A percentile compares a stretch with the other conserved stretches of the same genome.
Conservation (phyloP, 2,797 vertebrate genomes). For the Falco novaeseelandiae region DNA sequence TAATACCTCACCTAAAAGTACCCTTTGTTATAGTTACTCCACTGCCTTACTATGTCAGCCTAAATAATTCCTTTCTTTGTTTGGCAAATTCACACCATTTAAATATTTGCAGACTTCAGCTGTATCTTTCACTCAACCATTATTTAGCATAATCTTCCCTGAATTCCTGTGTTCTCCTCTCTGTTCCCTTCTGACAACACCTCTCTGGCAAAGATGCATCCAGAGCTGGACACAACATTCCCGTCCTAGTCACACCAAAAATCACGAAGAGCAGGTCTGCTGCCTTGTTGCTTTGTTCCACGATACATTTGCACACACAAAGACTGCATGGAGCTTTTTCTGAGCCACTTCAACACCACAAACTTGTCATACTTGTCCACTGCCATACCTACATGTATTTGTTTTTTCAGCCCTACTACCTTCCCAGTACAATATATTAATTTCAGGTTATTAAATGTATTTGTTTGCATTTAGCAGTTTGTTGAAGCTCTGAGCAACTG, state of each 20-base stretch:
- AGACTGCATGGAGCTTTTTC: not conserved
- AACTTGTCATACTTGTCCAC: slow-evolving; percentile 49
- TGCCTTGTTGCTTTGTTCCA: not conserved
- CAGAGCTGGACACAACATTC: not conserved
- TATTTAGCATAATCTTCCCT: not conserved
- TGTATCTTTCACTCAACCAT: not conserved
- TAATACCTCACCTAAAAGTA: slow-evolving; percentile 41
- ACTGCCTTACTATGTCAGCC: not conserved
- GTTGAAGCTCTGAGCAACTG: slow-evolving; percentile 58
- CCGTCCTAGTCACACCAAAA: not conserved
- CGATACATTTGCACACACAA: not conserved
- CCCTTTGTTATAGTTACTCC: slow-evolving; percentile 22
- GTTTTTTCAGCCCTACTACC: slow-evolving; percentile 15
- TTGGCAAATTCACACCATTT: slow-evolving; percentile 31
- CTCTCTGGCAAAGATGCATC: not conserved
- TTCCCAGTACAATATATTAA: slow-evolving; percentile 53
- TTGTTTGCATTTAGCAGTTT: slow-evolving; percentile 56
- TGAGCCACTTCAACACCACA: slow-evolving; percentile 23
- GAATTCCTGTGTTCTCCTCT: not conserved
- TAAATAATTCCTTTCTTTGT: slow-evolving; percentile 47
- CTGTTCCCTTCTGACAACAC: not conserved
- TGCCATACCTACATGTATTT: not conserved
- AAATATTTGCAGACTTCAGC: slow-evolving; percentile 45
- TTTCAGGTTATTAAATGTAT: slow-evolving; percentile 63
- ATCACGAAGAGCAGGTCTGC: not conserved